Percentiles rank a stretch among this genome's conserved stretches.
These are phyloP conservation scores for Hirtodrosophila histrioides DNA, from an alignment of 2,888 invertebrate genomes.

Conservation along the genomic window DNA sequence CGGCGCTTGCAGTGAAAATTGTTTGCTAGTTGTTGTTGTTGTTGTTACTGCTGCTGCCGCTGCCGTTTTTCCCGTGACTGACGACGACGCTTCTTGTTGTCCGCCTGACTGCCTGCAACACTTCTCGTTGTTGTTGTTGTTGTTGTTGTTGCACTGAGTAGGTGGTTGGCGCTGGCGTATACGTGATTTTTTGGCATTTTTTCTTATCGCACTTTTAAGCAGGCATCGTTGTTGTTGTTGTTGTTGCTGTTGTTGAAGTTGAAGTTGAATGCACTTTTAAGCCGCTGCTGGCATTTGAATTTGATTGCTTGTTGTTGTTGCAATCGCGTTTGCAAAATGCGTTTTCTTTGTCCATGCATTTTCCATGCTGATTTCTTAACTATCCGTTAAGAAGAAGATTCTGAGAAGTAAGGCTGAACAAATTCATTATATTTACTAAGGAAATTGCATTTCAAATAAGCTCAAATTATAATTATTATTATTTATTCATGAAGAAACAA, in stretches of 20 bases:
- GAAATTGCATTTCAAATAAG: too few relatives aligned
- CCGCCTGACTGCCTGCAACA: not conserved
- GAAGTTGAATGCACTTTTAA: constrained; percentile 3
- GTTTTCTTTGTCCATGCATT: constrained; percentile 18
- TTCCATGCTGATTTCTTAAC: constrained; percentile 13
- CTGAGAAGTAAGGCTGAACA: too few relatives aligned
- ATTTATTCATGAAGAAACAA: too few relatives aligned
- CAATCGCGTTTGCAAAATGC: constrained; percentile 25
- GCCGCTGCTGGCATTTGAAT: constrained; percentile 49
- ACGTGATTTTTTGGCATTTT: constrained; percentile 66
- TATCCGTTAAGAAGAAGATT: not conserved
- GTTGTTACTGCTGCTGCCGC: constrained; percentile 31
- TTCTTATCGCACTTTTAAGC: constrained; percentile 50
- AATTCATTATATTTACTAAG: too few relatives aligned
- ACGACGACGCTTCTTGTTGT: constrained; percentile 1
- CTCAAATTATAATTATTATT: too few relatives aligned
- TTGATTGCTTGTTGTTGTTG: constrained; percentile 45
- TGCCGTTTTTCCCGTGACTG: constrained; percentile 52
- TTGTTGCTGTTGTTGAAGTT: not conserved
- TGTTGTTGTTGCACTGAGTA: constrained; percentile 27
- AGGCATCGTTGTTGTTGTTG: constrained; percentile 28
- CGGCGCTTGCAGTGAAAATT: constrained; percentile 70
- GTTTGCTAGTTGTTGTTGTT: constrained; percentile 39
- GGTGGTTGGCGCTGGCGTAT: constrained; percentile 58
- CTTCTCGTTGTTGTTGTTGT: constrained; percentile 1